Conservation (phyloP, 2,797 vertebrate species). For the Pseudotriccus pelzelni region DNA sequence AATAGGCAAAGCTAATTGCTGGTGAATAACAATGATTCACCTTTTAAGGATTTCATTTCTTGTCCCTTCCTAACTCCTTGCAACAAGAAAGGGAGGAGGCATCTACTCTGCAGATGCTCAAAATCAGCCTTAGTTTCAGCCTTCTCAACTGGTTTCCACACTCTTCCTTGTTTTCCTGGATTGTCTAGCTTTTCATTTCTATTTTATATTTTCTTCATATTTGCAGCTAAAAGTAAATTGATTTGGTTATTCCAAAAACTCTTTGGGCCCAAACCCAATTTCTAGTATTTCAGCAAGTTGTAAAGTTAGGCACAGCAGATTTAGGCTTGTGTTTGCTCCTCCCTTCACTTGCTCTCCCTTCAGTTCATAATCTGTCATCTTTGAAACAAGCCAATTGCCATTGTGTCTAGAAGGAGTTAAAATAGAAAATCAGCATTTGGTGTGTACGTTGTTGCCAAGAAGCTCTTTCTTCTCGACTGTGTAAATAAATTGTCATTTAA, state of each 20-base stretch:
- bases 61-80: not conserved
- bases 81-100: not conserved
- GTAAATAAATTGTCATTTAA: slow-evolving; percentile 35
- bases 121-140: not conserved
- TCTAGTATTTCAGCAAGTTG: not conserved
- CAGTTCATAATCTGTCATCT: not conserved
- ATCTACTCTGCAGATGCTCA: not conserved
- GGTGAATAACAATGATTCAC: not conserved
- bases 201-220: not conserved
- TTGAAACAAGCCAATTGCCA: slow-evolving; percentile 13
- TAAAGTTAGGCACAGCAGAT: not conserved
- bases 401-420: slow-evolving; percentile 22
- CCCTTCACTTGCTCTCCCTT: not conserved
- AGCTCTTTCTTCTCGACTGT: not conserved
- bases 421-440: slow-evolving; percentile 58
- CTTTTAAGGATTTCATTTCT: not conserved
- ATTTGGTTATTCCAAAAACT: not conserved
- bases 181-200: not conserved
- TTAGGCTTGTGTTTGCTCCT: not conserved
- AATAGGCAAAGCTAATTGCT: not conserved
- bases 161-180: not conserved
- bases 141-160: not conserved
- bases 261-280: not conserved
- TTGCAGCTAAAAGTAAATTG: not conserved
- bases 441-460: not conserved